Evolutionary conservation across 2,797 vertebrate species (phyloP), one percentile per base, ranked within the genome.

Genomic region (Micromesistius poutassou): DNA sequence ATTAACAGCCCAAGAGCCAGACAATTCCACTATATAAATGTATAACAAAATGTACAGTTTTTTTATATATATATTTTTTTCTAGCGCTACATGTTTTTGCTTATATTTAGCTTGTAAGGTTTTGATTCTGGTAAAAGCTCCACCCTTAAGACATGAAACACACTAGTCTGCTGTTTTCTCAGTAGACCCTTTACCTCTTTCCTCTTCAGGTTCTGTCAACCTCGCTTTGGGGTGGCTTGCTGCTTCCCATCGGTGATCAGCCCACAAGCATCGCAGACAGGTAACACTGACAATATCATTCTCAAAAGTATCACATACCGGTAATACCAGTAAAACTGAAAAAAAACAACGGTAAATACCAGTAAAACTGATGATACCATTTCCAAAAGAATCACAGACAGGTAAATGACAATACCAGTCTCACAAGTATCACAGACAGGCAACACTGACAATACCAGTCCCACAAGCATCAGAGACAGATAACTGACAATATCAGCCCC

Each of bases 391-490:
- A 98, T 99, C 76, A 96, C 97, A 22, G 98, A 99, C 82, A 97
- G 98, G 98, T 95, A 90, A 4, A 76, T 30, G 74, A 25, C 36
- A 25, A 71, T 2, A 6, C 1, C 31, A 80, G 55, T 66, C 8
- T 9, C 62, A 62, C 22, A 62, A 62, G 19, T 5, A 62, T n/a
- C 50, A 22, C 46, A 25, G 62, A 28, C 82, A 97, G 98, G 98
- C 96, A 90, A 3, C 75, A 3, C 75, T 30, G 75, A 25, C 46
- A 25, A 72, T 4, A 7, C 1, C 31, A 81, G 50, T n/a, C 93
- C 93, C 1, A 97, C 96, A 19, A 95, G 94, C 80, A 98, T 99
- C 76, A 96, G 97, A 22, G 98, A 99, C 82, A 97, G 98, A 98
- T 96, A 90, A 4, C 76, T 30, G 74, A 25, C 40, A 25, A 71